Evolutionary conservation across 2,797 vertebrate species (phyloP), one percentile per base, ranked within the genome.

Genomic region (Choloepus didactylus): DNA sequence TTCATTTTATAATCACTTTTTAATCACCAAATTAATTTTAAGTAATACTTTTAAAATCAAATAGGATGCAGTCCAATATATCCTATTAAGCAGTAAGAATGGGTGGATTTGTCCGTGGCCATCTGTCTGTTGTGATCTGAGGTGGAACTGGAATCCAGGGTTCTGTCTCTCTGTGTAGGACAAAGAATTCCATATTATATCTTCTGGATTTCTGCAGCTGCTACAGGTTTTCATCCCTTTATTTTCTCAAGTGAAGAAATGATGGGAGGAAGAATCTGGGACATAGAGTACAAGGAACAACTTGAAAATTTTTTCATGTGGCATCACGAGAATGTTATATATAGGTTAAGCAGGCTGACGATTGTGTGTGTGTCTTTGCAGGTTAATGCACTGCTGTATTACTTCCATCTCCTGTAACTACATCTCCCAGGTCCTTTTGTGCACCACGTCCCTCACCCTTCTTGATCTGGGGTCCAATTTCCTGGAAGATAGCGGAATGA

Each of bases 381-480:
- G 96, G 4, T 11, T 97, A 38, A 80, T 4, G 0, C 25, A 64
- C 16, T 96, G 92, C 10, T 64, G 86, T 41, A 60, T 96, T 27
- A 80, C 46, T 12, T 41, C n/a, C 6, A 19, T 23, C 23, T 64
- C 72, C 87, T 96, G 96, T 66, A 59, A 35, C 9, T 9, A 16
- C 80, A 15, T 95, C 12, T 66, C 67, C 2, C 16, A 81, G 41
- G 89, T 25, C n/a, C 77, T 96, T 11, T 2, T 8, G 29, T 2
- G 2, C 38, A 94, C 9, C 25, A 44, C 9, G 35, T 25, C 4
- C 21, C 79, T 95, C 69, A 23, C 59, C 3, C 1, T 89, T 11
- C 95, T 95, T 0, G 92, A 95, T 49, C 49, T 97, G 83, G 79
- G 31, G 3, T 86, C 73, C 14, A 97, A 95, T 1, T 12, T 62